Evolutionary conservation across 1,140 invertebrate species (phyloP).

Genomic region (Drosophila lacteicornis): DNA sequence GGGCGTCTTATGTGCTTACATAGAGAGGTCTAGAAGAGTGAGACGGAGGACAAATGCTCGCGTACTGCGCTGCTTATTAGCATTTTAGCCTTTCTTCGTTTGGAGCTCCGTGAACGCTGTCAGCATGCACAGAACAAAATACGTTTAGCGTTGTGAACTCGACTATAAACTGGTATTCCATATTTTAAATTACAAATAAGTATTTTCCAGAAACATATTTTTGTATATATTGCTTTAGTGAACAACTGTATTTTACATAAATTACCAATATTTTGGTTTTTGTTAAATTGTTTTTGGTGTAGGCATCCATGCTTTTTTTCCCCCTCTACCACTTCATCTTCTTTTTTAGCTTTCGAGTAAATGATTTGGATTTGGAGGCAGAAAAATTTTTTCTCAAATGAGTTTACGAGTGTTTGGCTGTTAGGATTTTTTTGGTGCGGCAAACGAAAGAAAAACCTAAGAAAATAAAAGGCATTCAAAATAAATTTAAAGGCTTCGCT

Average conservation of each 20-base stretch:
- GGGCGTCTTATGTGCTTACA: constrained; percentile 75
- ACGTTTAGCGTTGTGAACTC: accelerated
- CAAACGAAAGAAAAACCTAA: constrained; percentile 34
- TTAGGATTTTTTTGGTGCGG: constrained; percentile 42
- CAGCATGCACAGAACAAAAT: constrained; percentile 26
- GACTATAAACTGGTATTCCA: not conserved
- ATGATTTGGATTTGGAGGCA: constrained; percentile 69
- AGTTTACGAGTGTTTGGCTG: constrained; percentile 82
- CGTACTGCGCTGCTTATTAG: constrained; percentile 73
- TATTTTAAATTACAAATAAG: not conserved
- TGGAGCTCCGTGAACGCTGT: constrained; percentile 22
- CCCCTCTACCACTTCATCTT: constrained; percentile 10
- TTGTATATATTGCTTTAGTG: not conserved
- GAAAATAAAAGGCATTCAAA: constrained; percentile 62
- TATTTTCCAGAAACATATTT: not conserved
- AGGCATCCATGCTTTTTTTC: not conserved
- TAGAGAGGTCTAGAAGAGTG: constrained; percentile 37
- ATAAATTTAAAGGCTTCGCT: constrained; percentile 79
- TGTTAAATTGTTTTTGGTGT: constrained; percentile 9
- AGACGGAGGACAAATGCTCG: constrained; percentile 36
- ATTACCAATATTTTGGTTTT: not conserved
- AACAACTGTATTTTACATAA: not conserved
- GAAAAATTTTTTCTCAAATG: constrained; percentile 66
- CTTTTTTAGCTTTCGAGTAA: constrained; percentile 69
- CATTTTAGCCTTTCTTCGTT: constrained; percentile 79